Base-by-base conservation (phyloP, 2,888 invertebrate genomes). In the Rhingia rostrata region DNA sequence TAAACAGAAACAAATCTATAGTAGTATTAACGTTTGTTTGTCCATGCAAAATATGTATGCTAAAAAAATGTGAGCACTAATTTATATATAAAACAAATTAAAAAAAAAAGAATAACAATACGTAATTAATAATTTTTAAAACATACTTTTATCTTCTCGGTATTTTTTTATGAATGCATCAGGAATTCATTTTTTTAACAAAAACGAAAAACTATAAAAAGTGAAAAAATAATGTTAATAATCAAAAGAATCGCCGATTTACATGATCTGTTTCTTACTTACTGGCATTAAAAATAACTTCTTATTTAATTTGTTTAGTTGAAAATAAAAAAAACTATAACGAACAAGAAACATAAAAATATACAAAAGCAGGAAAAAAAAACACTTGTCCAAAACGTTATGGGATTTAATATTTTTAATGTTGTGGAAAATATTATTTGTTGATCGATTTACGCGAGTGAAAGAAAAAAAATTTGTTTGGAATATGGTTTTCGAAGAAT, bases 121-220 rank as follows among this genome's bases (percentile, higher is more conserved):
- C 79, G 78, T 78, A 84, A 86, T 70, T 80, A 70, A 67, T 70
- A 85, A 81, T 47, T 66, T 82, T 83, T 86, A 84, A 87, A 86
- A 87, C 87, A 87, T 87, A 87, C 87, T 86, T 87, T 86, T 86
- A 83, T 87, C 86, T 53, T 83, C 86, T 86, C 83, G 86, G 86
- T 82, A 82, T 83, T 81, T 78, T 81, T 85, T 82, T 77, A 86
- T 75, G 85, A 87, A 87, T 86, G 82, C 87, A 86, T 85, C 86
- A 86, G 87, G 86, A 85, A 81, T 84, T 85, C 79, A 66, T 85
- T 84, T 85, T 51, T 86, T 78, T 82, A 87, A 86, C 77, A 86
- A 87, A 87, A 87, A 86, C 77, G 79, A 87, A 22, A 22, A 87
- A 87, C 87, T 86, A 87, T 87, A 87, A 86, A 81, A 87, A 86